A percentile compares a stretch with the other conserved stretches of the same genome.
phyloP scores from a whole-genome alignment of 2,888 invertebrate species.

The Pristionchus entomophagus region DNA sequence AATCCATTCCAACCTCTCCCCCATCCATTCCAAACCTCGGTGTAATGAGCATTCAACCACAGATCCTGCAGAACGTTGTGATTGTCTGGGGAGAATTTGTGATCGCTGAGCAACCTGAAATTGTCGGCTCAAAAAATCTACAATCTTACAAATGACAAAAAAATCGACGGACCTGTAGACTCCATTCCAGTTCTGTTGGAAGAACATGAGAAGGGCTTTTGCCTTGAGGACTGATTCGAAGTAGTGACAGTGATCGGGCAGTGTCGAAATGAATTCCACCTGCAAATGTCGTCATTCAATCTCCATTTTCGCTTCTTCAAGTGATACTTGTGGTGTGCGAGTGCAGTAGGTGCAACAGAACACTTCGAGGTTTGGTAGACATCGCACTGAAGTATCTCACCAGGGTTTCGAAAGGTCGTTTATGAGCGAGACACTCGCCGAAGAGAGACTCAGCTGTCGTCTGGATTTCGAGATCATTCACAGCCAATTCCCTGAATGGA shows the following conservation, averaged over 20 bases:
- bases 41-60: constrained; percentile 98
- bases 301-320: background rate
- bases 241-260: constrained; percentile 85
- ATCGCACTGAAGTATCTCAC: constrained; percentile 22
- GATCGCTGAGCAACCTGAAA: constrained; percentile 86
- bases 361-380: background rate
- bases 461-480: constrained; percentile 59
- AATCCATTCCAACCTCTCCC: too few relatives aligned
- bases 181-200: constrained; percentile 91
- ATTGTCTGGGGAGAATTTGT: constrained; percentile 94
- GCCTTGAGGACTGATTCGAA: constrained; percentile 97
- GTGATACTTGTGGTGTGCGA: too few relatives aligned
- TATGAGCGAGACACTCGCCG: constrained; percentile 63
- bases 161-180: constrained; percentile 84
- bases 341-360: background rate
- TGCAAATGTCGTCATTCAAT: constrained; percentile 40
- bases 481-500: constrained; percentile 48
- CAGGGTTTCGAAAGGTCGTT: constrained; percentile 52
- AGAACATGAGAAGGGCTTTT: constrained; percentile 97
- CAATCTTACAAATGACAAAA: background rate
- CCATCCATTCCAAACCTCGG: too few relatives aligned
- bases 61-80: constrained; percentile 93
- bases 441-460: constrained; percentile 65
- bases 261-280: constrained; percentile 55
- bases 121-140: background rate